phyloP scores from a whole-genome alignment of 2,113 vertebrate species.

The Poeciliopsis occidentalis region DNA sequence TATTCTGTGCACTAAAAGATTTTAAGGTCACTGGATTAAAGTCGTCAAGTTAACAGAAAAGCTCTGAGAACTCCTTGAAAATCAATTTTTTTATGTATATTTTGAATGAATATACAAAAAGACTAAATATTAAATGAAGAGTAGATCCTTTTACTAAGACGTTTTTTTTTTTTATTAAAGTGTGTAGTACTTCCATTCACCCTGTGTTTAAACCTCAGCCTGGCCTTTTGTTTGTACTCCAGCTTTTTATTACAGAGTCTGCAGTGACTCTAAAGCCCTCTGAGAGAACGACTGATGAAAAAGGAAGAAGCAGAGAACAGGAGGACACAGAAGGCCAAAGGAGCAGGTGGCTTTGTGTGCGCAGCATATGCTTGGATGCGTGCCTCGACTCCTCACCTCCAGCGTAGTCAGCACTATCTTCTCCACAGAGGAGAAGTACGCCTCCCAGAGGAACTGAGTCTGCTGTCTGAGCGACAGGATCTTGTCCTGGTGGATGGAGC shows the following conservation, averaged over 20 bases:
- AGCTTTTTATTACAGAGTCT: conserved; percentile 5
- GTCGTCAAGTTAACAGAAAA: neutral
- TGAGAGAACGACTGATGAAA: conserved; percentile 39
- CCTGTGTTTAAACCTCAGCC: neutral
- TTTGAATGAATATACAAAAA: neutral
- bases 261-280: conserved; percentile 28
- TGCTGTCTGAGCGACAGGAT: conserved; percentile 77
- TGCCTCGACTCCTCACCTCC: conserved; percentile 64
- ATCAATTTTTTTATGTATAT: neutral
- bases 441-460: conserved; percentile 80
- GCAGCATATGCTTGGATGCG: neutral
- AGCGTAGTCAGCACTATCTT: conserved; percentile 79
- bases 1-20: neutral
- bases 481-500: conserved; percentile 79
- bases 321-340: neutral
- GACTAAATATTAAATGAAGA: neutral
- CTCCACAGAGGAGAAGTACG: conserved; percentile 78
- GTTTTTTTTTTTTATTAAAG: neutral
- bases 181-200: neutral
- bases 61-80: neutral
- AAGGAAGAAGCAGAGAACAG: conserved; percentile 11
- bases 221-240: neutral
- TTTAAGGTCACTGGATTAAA: conserved; percentile 1
- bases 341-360: neutral
- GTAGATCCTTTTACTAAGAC: neutral